phyloP scores from a whole-genome alignment of 2,797 vertebrate species.

The Arnoldichthys spilopterus region DNA sequence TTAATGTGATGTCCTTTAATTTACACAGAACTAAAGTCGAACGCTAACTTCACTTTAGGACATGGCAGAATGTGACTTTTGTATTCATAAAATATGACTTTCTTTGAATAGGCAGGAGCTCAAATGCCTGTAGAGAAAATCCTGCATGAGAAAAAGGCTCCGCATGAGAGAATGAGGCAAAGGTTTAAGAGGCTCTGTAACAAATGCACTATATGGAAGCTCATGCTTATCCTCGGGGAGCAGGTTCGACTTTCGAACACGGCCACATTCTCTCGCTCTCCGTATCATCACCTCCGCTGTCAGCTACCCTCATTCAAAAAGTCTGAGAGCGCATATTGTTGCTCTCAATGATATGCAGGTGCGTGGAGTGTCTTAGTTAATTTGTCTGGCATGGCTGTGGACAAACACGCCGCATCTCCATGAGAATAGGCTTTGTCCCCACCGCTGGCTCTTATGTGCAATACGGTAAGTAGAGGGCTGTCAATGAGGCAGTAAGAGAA shows the following conservation, averaged over 20 bases:
- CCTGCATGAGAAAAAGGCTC: not conserved
- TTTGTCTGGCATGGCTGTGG: conserved; percentile 13
- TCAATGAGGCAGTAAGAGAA: not conserved
- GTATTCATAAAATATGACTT: not conserved
- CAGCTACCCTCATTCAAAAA: conserved; percentile 12
- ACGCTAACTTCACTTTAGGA: not conserved
- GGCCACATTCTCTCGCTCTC: not conserved
- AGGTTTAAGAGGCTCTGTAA: conserved; percentile 5
- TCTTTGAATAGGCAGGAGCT: not conserved
- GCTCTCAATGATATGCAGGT: conserved; percentile 34
- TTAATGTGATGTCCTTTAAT: not conserved
- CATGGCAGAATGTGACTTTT: not conserved
- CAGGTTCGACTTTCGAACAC: conserved; percentile 17
- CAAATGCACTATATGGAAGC: conserved; percentile 3
- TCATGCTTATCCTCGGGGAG: conserved; percentile 6
- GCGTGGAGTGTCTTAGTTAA: conserved; percentile 11
- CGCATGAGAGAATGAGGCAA: not conserved
- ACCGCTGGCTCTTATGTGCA: conserved; percentile 17
- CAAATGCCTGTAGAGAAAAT: not conserved
- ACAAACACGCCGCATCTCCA: conserved; percentile 19
- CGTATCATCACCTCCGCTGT: conserved; percentile 4
- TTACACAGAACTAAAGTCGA: not conserved
- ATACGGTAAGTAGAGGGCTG: conserved; percentile 15
- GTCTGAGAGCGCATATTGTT: not conserved
- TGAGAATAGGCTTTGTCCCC: not conserved